Evolutionary conservation across 2,888 invertebrate species (phyloP), one percentile per base, ranked within the genome.

Genomic region (Carterocephalus palaemon): DNA sequence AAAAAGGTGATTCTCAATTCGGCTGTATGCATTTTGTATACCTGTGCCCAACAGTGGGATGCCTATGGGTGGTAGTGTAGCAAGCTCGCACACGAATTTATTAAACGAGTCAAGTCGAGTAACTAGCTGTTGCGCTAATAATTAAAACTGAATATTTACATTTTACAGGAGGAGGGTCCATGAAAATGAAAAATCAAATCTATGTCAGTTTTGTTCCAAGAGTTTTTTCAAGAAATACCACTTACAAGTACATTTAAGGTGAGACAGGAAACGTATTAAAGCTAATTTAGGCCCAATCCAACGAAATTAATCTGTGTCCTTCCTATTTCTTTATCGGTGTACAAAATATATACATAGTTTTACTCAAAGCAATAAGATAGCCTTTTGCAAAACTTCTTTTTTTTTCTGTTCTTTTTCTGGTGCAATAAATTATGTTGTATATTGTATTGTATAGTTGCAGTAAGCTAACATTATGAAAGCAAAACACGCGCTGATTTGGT

Each of bases 171-270:
- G 81, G n/a, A 70, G 72, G 53, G 81, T 87, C 1, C 87, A 88
- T 23, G 74, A 85, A 8, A 75, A 81, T 47, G 85, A 86, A 47
- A 82, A 63, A 47, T 46, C 72, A 0, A 81, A 85, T 47, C 51
- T 85, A 4, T 88, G 87, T 53, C 86, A 87, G 50, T 71, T 77
- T 51, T 88, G 87, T 51, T 82, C 87, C 0, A 86, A 84, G 47
- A 77, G 78, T 32, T 88, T 86, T 58, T 88, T 84, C 57, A 83
- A 83, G 54, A 78, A 75, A 57, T 67, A 78, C 49, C 78, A 83
- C 50, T 60, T 87, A 40, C 72, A 72, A 56, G 36, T 70, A 13
- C 87, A 87, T 60, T 59, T 87, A 46, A 72, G 78, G 87, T 84
- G 62, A 54, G 42, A 32, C n/a, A 6, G n/a, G n/a, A n/a, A n/a